A percentile compares a stretch with the other conserved stretches of the same genome.
phyloP scores from a whole-genome alignment of 2,888 invertebrate genomes.

The Cataglyphis rosenhaueri region DNA sequence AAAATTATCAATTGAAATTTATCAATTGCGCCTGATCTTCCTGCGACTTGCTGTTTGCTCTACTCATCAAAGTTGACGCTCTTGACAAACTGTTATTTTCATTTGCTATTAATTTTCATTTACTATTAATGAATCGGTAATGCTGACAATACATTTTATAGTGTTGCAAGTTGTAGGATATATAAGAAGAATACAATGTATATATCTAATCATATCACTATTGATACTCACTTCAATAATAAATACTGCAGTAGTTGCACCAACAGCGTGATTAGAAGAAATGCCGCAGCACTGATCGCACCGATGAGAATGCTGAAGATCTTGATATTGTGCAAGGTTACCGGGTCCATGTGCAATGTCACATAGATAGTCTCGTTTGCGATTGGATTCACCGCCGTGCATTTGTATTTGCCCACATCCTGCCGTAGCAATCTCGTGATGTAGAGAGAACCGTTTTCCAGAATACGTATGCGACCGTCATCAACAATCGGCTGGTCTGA shows the following conservation, averaged over 20 bases:
- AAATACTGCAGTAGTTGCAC: slow-evolving; percentile 91
- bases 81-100: neutral
- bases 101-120: neutral
- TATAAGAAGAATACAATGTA: neutral
- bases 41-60: neutral
- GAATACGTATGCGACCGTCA: slow-evolving; percentile 88
- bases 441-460: slow-evolving; percentile 92
- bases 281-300: slow-evolving; percentile 91
- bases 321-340: slow-evolving; percentile 93
- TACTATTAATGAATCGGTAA: slow-evolving; percentile 5
- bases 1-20: slow-evolving; percentile 1
- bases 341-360: slow-evolving; percentile 93
- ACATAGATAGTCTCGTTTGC: slow-evolving; percentile 92
- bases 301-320: slow-evolving; percentile 94
- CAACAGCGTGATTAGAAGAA: slow-evolving; percentile 92
- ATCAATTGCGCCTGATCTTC: slow-evolving; percentile 46
- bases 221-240: slow-evolving; percentile 88
- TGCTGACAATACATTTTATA: neutral
- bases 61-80: neutral
- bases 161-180: neutral
- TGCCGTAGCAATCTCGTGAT: slow-evolving; percentile 90
- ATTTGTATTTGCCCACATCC: slow-evolving; percentile 94
- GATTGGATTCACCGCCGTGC: slow-evolving; percentile 94
- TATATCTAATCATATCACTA: neutral
- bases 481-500: slow-evolving; percentile 76